Evolutionary conservation across 2,888 invertebrate genomes (phyloP).

Genomic region (Euclidia mi): DNA sequence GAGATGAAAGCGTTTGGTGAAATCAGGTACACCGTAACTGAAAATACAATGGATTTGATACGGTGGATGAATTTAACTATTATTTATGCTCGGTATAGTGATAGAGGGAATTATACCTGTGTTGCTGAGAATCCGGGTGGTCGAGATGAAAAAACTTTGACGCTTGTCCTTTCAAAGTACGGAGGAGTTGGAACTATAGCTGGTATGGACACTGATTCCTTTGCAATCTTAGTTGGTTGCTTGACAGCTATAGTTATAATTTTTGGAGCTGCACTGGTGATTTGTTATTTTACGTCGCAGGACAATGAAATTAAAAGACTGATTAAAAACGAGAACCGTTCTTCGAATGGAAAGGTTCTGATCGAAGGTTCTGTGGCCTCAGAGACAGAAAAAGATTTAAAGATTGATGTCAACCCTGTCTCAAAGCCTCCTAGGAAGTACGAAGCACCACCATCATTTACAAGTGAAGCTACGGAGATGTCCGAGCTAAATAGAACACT

Average conservation of each 20-base stretch:
- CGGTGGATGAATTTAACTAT: constrained; percentile 93
- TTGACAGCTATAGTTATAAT: constrained; percentile 82
- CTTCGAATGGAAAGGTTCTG: constrained; percentile 92
- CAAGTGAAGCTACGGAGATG: constrained; percentile 93
- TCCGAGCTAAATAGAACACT: constrained; percentile 95
- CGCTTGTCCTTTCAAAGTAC: constrained; percentile 89
- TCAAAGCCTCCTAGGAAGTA: constrained; percentile 94
- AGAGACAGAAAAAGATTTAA: constrained; percentile 94
- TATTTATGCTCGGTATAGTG: constrained; percentile 90
- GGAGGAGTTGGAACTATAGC: constrained; percentile 82
- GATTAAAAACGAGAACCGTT: constrained; percentile 90
- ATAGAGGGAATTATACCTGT: constrained; percentile 94
- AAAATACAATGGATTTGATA: constrained; percentile 84
- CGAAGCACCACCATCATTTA: constrained; percentile 92
- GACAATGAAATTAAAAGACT: constrained; percentile 89
- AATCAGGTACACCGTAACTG: constrained; percentile 84
- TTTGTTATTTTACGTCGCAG: constrained; percentile 89
- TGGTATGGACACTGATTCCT: constrained; percentile 86
- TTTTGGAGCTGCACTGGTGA: constrained; percentile 81
- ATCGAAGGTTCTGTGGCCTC: constrained; percentile 93
- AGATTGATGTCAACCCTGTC: constrained; percentile 95
- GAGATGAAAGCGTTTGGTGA: constrained; percentile 87
- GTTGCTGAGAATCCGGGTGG: constrained; percentile 96
- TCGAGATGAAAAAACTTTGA: constrained; percentile 93
- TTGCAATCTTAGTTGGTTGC: constrained; percentile 88